A percentile compares a stretch with the other conserved stretches of the same genome.
Evolutionary conservation across 2,888 invertebrate genomes (phyloP).

Genomic region (Julus scanicus): DNA sequence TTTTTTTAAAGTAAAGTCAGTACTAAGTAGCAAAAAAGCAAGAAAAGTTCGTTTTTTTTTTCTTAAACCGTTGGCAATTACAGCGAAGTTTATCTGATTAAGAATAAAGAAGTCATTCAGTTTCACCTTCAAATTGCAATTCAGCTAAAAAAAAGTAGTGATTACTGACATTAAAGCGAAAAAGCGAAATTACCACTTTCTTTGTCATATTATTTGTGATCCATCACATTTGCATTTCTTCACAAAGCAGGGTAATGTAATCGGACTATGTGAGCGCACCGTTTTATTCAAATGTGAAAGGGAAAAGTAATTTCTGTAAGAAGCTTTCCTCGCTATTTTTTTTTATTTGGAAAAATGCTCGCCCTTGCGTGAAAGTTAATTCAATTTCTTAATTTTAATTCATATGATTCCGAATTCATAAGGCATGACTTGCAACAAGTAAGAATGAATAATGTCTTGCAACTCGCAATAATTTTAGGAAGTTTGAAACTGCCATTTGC

Average conservation of each 20-base stretch:
- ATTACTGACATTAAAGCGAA: constrained; percentile 35
- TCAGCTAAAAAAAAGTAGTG: constrained; percentile 26
- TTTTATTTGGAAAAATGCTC: background rate
- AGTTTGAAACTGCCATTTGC: background rate
- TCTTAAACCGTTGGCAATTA: background rate
- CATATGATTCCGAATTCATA: background rate
- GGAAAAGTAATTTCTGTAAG: constrained; percentile 36
- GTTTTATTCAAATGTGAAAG: constrained; percentile 40
- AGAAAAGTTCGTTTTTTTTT: background rate
- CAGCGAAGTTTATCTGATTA: constrained; percentile 8
- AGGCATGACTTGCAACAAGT: constrained; percentile 20
- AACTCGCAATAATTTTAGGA: background rate
- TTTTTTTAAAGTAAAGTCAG: background rate
- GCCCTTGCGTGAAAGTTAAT: constrained; percentile 23
- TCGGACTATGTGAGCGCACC: background rate
- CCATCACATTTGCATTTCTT: constrained; percentile 43
- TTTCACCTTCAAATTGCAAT: constrained; percentile 23
- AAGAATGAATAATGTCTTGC: background rate
- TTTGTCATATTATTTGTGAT: constrained; percentile 34
- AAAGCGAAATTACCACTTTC: constrained; percentile 37
- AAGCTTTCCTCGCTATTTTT: constrained; percentile 38
- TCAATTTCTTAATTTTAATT: constrained; percentile 43
- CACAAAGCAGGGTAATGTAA: constrained; percentile 14
- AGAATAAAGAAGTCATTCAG: constrained; percentile 27
- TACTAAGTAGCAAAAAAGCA: background rate